Base-by-base conservation (phyloP, 2,888 invertebrate genomes). In the Yponomeuta malinellus region DNA sequence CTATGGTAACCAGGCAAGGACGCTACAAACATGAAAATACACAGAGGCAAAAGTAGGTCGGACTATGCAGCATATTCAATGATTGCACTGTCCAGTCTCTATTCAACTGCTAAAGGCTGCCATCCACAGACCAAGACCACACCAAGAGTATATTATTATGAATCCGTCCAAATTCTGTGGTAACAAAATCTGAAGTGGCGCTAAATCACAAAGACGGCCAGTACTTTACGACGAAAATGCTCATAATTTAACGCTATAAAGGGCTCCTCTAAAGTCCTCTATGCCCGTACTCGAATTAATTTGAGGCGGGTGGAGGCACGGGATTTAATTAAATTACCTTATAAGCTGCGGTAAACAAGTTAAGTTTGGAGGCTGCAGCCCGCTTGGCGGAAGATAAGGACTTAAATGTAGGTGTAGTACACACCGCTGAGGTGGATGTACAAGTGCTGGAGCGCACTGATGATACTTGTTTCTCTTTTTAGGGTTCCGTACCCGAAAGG, bases 261-360 rank as follows among this genome's bases (percentile, higher is more conserved):
- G 52, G 68, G 68, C 52, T 12, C 48, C 23, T 52, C 67, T 37
- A 33, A 67, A 59, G 52, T 59, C 52, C 52, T 65, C 65, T 65
- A 65, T 65, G 68, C 12, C 52, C 68, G 48, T 43, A 37, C 68
- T 43, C 43, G 70, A 70, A 70, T 70, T 70, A 70, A 70, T 70
- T 70, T 48, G 31, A 29, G 31, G 33, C 43, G 29, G 68, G 69
- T 69, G 48, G 70, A 70, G 75, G 75, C 73, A 76, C 78, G 78
- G 77, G 81, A 84, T 87, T 84, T 85, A 86, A 87, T 87, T 84
- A 84, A 83, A 86, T 83, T 77, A 79, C 79, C 77, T 78, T 80
- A 78, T 81, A 80, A 83, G 79, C 81, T 77, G 77, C 76, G 75
- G 81, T 81, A 83, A 83, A 84, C 82, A 83, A 80, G 78, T 77